These are phyloP conservation scores for Mimas tiliae DNA, from an alignment of 2,888 invertebrate genomes.

Conservation along the genomic window DNA sequence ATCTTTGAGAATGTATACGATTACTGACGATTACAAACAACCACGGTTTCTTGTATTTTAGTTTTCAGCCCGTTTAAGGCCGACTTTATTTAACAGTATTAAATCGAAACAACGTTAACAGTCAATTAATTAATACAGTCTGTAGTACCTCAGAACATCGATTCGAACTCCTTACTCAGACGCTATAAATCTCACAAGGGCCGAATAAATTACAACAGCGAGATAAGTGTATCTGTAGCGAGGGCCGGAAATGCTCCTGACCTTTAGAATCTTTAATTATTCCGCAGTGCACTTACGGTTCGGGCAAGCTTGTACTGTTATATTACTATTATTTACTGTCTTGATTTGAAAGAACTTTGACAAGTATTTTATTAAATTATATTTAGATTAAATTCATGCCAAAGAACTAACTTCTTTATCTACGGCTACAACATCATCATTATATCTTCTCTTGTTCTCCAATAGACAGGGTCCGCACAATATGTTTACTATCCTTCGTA, in stretches of 20 bases:
- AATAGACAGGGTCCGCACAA: too few relatives aligned
- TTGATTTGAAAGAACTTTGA: neutral
- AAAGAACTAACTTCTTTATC: too few relatives aligned
- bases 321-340: neutral
- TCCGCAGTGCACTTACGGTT: constrained; percentile 2
- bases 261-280: constrained; percentile 22
- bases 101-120: too few relatives aligned
- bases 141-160: neutral
- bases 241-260: constrained; percentile 9
- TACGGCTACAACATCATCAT: neutral
- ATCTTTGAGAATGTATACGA: too few relatives aligned
- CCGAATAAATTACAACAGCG: neutral
- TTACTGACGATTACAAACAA: too few relatives aligned
- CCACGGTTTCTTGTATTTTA: too few relatives aligned
- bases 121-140: neutral
- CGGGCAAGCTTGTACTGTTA: neutral
- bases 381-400: neutral
- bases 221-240: constrained; percentile 6
- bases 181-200: constrained; percentile 10
- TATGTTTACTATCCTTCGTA: too few relatives aligned
- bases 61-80: too few relatives aligned
- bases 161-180: neutral
- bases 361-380: neutral
- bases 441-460: too few relatives aligned
- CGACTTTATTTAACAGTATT: too few relatives aligned